Conservation (phyloP, 2,888 invertebrate genomes). For the Protodeltote pygarga region DNA sequence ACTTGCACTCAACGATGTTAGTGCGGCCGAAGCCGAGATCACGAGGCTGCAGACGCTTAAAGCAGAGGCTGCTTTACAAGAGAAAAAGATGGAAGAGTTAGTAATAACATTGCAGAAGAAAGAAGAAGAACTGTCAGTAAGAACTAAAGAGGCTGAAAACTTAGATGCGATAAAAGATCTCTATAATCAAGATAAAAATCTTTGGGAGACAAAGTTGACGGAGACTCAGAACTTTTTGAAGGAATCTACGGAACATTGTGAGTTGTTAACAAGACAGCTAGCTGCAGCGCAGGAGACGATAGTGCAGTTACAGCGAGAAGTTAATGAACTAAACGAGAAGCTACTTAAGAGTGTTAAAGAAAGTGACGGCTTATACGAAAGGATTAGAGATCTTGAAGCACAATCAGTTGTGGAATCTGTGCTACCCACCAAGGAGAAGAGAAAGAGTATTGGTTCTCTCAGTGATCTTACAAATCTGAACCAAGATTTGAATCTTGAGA, state of each 20-base stretch:
- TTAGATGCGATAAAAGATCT: slow-evolving; percentile 87
- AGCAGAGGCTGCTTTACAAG: slow-evolving; percentile 90
- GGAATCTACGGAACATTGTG: slow-evolving; percentile 89
- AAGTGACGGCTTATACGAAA: slow-evolving; percentile 91
- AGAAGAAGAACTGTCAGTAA: slow-evolving; percentile 91
- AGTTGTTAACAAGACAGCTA: slow-evolving; percentile 89
- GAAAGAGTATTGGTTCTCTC: slow-evolving; percentile 91
- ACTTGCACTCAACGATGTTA: slow-evolving; percentile 88
- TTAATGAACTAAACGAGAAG: slow-evolving; percentile 89
- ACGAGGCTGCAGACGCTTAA: slow-evolving; percentile 90
- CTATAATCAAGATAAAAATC: slow-evolving; percentile 88
- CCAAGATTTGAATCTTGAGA: slow-evolving; percentile 91
- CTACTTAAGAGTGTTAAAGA: slow-evolving; percentile 91
- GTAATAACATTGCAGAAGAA: slow-evolving; percentile 91
- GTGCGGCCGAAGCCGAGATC: slow-evolving; percentile 91
- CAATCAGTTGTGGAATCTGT: slow-evolving; percentile 78
- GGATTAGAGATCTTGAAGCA: slow-evolving; percentile 91
- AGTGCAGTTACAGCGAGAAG: slow-evolving; percentile 89
- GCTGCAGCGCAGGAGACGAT: slow-evolving; percentile 89
- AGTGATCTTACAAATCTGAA: slow-evolving; percentile 94
- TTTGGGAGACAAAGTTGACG: slow-evolving; percentile 89
- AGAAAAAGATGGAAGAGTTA: slow-evolving; percentile 92
- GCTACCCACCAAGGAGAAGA: slow-evolving; percentile 83
- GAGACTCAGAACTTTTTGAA: slow-evolving; percentile 90
- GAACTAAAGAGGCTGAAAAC: slow-evolving; percentile 90